Evolutionary conservation across 1,140 invertebrate genomes (phyloP), one percentile per base, ranked within the genome.

Genomic region (Xylocopa sonorina): DNA sequence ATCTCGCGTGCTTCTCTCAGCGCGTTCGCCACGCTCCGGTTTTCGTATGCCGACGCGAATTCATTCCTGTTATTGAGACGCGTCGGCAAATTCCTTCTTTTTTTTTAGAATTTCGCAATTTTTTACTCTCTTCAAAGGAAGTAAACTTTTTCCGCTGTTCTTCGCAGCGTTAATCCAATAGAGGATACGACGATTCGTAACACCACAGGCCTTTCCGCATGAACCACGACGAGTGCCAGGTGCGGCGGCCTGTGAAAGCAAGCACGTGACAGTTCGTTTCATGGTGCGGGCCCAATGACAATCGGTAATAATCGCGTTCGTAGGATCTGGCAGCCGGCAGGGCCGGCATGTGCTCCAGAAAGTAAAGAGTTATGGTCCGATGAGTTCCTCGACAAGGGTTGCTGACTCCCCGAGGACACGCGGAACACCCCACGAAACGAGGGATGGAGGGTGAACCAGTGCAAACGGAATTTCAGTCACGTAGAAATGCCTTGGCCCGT

Each of bases 291-390:
- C 64, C 46, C 68, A 68, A 79, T 85, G 77, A 89, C 83, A 87
- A 88, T 88, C 73, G 80, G n/a, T 66, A 69, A 81, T 76, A 87
- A 88, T 88, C 84, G 78, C 60, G 76, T 57, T 78, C 43, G n/a
- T 53, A 66, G 62, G 58, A 80, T 77, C 51, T 75, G 79, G 58
- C 86, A 66, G 69, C 27, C 50, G 62, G 69, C 60, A 21, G 1
- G 58, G 38, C 69, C 32, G 64, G 50, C 81, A 85, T 80, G 80
- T 82, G 79, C 34, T 73, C 50, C 51, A 51, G 85, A 84, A 83
- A 78, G 55, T 76, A 77, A 89, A 88, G 84, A 85, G 83, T 88
- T 89, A 87, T 67, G 78, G 78, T 83, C 29, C 32, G 69, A 51
- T 79, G 82, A 86, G 78, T 82, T 80, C 27, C 16, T 16, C 29